A percentile compares a stretch with the other conserved stretches of the same genome.
Evolutionary conservation across 2,888 invertebrate genomes (phyloP).

Genomic region (Camponotus fellah): DNA sequence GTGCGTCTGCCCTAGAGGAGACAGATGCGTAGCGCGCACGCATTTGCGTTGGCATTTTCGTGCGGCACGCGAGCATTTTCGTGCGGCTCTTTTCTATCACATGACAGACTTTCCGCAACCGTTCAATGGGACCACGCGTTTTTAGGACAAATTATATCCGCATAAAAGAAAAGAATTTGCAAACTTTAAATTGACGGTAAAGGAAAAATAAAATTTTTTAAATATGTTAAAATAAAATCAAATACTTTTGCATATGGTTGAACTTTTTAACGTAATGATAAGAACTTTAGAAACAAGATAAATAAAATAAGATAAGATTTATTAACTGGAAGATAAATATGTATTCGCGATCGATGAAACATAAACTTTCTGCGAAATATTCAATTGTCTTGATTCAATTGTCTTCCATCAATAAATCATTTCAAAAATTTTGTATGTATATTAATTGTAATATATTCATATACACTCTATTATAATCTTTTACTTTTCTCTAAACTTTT

Average conservation of each 20-base stretch:
- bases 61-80: constrained; percentile 71
- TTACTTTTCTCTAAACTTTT: neutral
- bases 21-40: constrained; percentile 74
- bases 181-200: constrained; percentile 1
- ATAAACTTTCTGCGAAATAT: neutral
- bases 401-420: neutral
- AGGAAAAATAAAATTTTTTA: neutral
- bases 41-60: constrained; percentile 76
- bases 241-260: neutral
- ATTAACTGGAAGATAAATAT: neutral
- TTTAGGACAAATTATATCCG: neutral
- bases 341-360: neutral
- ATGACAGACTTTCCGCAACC: constrained; percentile 13
- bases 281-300: neutral
- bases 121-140: neutral
- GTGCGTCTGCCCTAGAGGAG: constrained; percentile 65
- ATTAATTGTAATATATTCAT: neutral
- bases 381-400: neutral
- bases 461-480: neutral
- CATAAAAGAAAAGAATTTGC: neutral
- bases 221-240: neutral
- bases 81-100: constrained; percentile 51
- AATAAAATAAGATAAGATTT: constrained; percentile 8
- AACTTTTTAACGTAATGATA: neutral
- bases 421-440: too few relatives aligned